Base-by-base conservation (phyloP, 1,140 invertebrate genomes). In the Danaus plexippus region DNA sequence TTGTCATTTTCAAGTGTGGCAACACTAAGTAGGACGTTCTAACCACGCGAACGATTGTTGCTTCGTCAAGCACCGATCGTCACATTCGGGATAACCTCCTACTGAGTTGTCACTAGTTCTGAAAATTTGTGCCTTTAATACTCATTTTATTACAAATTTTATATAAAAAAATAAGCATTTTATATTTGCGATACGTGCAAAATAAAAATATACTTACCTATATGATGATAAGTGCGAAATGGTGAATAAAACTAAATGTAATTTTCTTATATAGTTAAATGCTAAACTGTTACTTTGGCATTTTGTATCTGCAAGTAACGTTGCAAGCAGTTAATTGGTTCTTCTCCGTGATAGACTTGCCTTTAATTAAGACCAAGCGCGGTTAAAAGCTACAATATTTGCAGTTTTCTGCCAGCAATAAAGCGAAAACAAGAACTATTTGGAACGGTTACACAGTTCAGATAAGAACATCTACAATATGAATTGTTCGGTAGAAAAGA, bases 51-150 rank as follows among this genome's bases (percentile, higher is more conserved):
- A 77, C 71, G 74, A 79, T 77, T 77, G 75, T 80, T 82, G 74
- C 80, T 83, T 80, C 9, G 18, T 46, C 47, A 79, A 83, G 75
- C 63, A 85, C 65, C 69, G 73, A 81, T 77, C 75, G 73, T 78
- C 69, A 81, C 71, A 75, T 74, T 76, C 74, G 81, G 71, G 61
- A 49, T 42, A 18, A 70, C 57, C 76, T 83, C 80, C 81, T 86
- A 86, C 83, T 85, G 70, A 76, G 70, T 69, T 86, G 83, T 86
- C 83, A 82, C 75, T 69, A 44, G 67, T 47, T 73, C 71, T 77
- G 72, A 80, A 80, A 75, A 9, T 52, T 46, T 54, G 48, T 54
- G 18, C 60, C 11, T 63, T 63, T 59, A 59, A 54, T 58, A 61
- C 55, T 32, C 12, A 40, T 51, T 64, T 59, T 47, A 52, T 55